A percentile compares a stretch with the other conserved stretches of the same genome.
Evolutionary conservation across 2,113 vertebrate genomes (phyloP).

Genomic region (Octodon degus): DNA sequence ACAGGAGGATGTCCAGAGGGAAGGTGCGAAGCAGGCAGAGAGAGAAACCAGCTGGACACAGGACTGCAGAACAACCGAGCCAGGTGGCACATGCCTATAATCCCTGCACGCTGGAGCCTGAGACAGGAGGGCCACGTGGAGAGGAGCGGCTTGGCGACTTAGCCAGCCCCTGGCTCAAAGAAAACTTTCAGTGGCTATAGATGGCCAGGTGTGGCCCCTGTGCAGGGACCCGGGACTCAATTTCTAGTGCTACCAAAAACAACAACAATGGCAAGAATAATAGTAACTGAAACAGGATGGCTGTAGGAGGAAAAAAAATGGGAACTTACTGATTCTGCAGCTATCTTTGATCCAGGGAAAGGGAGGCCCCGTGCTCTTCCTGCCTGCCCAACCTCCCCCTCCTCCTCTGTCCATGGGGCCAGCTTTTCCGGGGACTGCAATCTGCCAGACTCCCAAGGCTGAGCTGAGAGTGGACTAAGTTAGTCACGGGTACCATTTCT

Average conservation of each 20-base stretch:
- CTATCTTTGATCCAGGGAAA: neutral
- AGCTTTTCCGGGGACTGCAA: neutral
- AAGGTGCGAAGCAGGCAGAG: neutral
- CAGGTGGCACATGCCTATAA: neutral
- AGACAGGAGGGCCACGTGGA: neutral
- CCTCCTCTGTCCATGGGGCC: neutral
- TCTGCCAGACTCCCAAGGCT: neutral
- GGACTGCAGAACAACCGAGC: neutral
- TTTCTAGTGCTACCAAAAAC: neutral
- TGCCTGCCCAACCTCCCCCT: no score
- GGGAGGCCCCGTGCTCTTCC: neutral
- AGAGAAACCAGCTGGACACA: neutral
- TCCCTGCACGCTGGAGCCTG: neutral
- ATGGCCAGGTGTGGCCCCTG: neutral
- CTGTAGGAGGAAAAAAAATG: neutral
- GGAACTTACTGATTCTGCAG: neutral
- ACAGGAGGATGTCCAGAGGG: neutral
- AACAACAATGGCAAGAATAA: no score
- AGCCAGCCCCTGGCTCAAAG: neutral
- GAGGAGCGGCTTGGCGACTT: neutral
- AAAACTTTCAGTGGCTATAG: neutral
- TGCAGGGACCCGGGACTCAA: neutral
- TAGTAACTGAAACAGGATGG: neutral
- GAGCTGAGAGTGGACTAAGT: neutral
- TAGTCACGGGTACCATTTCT: neutral